Evolutionary conservation across 30 jellyfish, hydroid and myxozoan genomes (phyloP), one percentile per base, ranked within the genome.

Genomic region (Chrysaora quinquecirrha): DNA sequence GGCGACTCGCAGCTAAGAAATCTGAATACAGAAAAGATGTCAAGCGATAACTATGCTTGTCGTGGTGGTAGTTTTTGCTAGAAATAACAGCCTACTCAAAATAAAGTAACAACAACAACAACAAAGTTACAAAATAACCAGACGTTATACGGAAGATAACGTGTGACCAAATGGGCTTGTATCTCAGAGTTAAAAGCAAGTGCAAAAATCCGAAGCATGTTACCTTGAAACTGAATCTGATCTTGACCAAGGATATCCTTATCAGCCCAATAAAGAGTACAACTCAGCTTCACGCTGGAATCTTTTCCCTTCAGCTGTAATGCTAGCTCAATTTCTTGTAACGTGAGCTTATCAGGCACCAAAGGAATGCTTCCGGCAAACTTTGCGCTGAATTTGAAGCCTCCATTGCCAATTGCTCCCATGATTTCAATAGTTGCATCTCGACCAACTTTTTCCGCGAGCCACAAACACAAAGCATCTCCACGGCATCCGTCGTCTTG

Each of bases 401-500:
- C 83, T 7, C 30, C 52, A 46, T 69, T 69, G 48, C 30, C 34
- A 0, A 82, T 82, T 23, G 71, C 48, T n/a, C 93, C 93, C 24
- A 30, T 35, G 23, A 82, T 82, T 34, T 70, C 85, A 27, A 82
- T 82, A 9, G 93, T 82, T 21, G 93, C 93, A 82, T 82, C 93
- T 29, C 78, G 63, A 23, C 93, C 93, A 2, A 82, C 85, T 20
- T 65, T 84, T 30, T 84, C 95, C 0, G 75, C 87, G 21, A 84
- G 85, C 87, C 85, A 84, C 34, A 68, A 68, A 24, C 95, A 84
- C 29, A 84, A 33, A 1, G 95, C 66, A 46, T 84, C 95, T 3
- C 95, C 95, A 20, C 33, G 25, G 73, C 95, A 84, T 20, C 90
- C 90, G 34, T 79, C 69, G 66, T 84, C 95, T 61, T 84, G 87